These are phyloP conservation scores for Chloroclysta siterata DNA, from an alignment of 2,888 invertebrate species.

Conservation along the genomic window DNA sequence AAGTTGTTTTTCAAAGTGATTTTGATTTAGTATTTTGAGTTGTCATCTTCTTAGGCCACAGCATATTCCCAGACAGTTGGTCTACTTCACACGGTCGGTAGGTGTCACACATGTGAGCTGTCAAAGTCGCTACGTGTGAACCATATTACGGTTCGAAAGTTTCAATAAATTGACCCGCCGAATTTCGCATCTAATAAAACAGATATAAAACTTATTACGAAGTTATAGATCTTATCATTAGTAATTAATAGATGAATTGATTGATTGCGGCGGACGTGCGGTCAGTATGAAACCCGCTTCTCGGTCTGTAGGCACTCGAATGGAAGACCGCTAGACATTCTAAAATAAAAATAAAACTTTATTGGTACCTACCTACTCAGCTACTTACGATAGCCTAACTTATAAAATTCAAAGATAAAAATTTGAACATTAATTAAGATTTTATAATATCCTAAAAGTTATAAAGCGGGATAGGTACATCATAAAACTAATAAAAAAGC, in stretches of 20 bases:
- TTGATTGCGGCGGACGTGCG: slow-evolving; percentile 16
- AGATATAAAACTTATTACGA: neutral
- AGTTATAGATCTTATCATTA: neutral
- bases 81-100: neutral
- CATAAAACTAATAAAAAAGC: too few species aligned
- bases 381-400: too few species aligned
- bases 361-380: neutral
- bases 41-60: neutral
- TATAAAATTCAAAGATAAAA: too few species aligned
- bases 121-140: neutral
- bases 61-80: neutral
- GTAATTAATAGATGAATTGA: slow-evolving; percentile 1
- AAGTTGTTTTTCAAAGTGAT: too few species aligned
- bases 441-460: too few species aligned
- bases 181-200: neutral
- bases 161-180: neutral
- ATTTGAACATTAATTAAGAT: too few species aligned
- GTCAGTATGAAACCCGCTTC: neutral
- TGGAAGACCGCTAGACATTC: slow-evolving; percentile 7
- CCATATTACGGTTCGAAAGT: neutral
- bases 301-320: neutral
- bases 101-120: neutral
- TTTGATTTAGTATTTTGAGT: too few species aligned
- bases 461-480: too few species aligned
- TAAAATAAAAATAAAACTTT: neutral